Evolutionary conservation across 2,797 vertebrate genomes (phyloP).

Genomic region (Molossus molossus): DNA sequence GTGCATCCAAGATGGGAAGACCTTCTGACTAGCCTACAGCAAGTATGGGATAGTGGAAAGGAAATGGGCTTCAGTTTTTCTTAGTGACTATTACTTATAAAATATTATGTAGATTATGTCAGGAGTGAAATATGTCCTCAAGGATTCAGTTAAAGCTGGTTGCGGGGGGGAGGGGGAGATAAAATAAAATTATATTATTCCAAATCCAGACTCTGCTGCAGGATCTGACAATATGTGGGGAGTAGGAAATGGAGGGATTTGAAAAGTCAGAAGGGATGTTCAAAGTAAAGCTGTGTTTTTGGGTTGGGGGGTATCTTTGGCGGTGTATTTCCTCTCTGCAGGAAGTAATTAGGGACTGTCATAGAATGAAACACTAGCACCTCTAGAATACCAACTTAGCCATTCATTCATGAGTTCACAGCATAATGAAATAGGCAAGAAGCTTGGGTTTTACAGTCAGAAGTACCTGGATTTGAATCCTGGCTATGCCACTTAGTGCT

Average conservation of each 20-base stretch:
- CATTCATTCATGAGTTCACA: neutral
- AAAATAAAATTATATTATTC: neutral
- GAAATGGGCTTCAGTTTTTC: neutral
- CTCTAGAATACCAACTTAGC: neutral
- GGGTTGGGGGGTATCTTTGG: neutral
- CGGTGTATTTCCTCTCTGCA: neutral
- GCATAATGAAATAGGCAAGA: neutral
- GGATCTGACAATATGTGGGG: neutral
- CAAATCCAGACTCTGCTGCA: neutral
- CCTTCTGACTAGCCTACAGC: neutral
- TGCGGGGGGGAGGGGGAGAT: neutral
- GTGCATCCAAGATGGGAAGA: neutral
- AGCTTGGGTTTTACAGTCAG: neutral
- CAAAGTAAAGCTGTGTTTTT: neutral
- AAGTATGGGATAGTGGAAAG: neutral
- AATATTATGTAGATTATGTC: neutral
- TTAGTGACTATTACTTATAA: slow-evolving; percentile 14
- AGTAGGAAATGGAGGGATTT: neutral
- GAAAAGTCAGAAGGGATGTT: neutral
- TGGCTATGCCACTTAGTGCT: neutral
- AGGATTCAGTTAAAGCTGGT: neutral
- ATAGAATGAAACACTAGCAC: neutral
- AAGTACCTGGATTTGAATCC: neutral
- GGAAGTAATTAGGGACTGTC: neutral
- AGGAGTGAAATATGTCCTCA: neutral